A percentile compares a stretch with the other conserved stretches of the same genome.
These are phyloP conservation scores for Drosophila auraria DNA, from an alignment of 1,140 invertebrate genomes.

Conservation along the genomic window DNA sequence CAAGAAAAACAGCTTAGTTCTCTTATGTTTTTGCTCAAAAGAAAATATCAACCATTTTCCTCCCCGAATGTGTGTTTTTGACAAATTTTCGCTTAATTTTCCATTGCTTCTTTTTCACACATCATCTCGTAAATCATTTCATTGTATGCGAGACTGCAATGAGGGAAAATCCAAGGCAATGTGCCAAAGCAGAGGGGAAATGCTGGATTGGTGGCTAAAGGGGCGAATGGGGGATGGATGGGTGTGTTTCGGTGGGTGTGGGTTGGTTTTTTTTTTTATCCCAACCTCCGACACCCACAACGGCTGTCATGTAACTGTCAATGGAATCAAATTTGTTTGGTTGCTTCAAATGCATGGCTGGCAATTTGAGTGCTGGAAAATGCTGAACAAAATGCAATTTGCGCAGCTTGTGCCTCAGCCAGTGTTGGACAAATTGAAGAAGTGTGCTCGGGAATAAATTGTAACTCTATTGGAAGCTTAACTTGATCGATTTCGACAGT, in stretches of 20 bases:
- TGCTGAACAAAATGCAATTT: constrained; percentile 32
- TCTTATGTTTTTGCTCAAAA: not conserved
- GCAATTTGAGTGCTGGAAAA: constrained; percentile 30
- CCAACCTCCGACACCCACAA: not conserved
- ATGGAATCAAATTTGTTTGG: constrained; percentile 25
- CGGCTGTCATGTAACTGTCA: constrained; percentile 26
- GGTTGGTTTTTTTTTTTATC: not conserved
- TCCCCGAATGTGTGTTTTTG: constrained; percentile 18
- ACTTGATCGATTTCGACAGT: too few relatives aligned
- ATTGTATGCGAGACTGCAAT: constrained; percentile 27
- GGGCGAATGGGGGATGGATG: not conserved
- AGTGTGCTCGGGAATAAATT: not conserved
- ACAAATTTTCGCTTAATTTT: constrained; percentile 31
- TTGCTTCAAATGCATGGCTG: constrained; percentile 7
- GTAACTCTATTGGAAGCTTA: not conserved
- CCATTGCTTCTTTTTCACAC: constrained; percentile 16
- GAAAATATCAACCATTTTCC: not conserved
- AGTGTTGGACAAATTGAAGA: constrained; percentile 24
- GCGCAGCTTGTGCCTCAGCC: constrained; percentile 4
- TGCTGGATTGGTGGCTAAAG: not conserved
- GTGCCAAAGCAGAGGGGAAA: constrained; percentile 27
- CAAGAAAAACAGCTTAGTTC: not conserved
- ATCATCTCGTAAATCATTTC: constrained; percentile 59
- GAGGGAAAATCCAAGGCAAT: constrained; percentile 49
- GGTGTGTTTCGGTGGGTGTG: not conserved